Base-by-base conservation (phyloP, 2,797 vertebrate species). In the Acestrorhynchus altus region DNA sequence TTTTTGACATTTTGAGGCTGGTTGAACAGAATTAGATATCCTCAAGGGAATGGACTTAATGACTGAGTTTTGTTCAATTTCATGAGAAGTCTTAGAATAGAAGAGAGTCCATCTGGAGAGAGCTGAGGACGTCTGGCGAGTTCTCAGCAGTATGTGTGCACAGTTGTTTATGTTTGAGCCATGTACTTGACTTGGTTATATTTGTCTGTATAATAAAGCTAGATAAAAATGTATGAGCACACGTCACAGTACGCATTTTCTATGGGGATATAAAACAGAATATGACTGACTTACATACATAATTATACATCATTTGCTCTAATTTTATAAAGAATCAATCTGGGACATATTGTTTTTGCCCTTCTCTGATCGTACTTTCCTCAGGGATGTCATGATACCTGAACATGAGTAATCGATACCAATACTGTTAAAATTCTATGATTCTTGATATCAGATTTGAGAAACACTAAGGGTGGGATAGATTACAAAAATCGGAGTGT, bases 51-150 rank as follows among this genome's bases (percentile, higher is more conserved):
- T 8, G 71, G 49, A 13, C 18, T 42, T 49, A 22, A 70, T 20
- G 28, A 51, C 26, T n/a, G 66, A 35, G 26, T 31, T 69, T 47
- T 69, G 66, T 69, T 69, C 12, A 20, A 26, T 69, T 69, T 69
- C 47, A 69, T 69, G 46, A 31, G 66, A 69, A 51, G 28, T 52
- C 66, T 69, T 47, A 52, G 66, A 52, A 69, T 51, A 69, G 66
- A 52, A 65, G 10, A 7, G 35, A 1, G 69, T 79, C 77, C 77
- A 79, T 74, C 54, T 79, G 78, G 78, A 70, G 56, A 64, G 26
- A 74, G 16, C 12, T 42, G 35, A 46, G 24, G 70, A 73, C 63
- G 72, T 74, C 70, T 47, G 56, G 28, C 12, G 22, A n/a, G 57
- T 31, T 39, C 42, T 76, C 57, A 40, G 72, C 31, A 49, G 39